phyloP scores from a whole-genome alignment of 2,113 vertebrate species.

The Montifringilla adamsi region DNA sequence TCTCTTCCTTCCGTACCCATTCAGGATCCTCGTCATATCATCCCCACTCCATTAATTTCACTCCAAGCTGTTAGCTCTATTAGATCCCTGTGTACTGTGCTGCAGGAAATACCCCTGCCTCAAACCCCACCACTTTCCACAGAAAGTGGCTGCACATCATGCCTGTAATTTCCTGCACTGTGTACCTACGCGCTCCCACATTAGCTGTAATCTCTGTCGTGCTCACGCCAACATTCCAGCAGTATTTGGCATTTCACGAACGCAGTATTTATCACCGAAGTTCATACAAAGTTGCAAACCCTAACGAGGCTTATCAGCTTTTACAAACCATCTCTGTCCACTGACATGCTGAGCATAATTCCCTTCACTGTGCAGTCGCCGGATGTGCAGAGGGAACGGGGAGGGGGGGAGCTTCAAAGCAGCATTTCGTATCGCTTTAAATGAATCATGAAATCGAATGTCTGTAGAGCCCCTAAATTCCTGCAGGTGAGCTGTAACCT shows the following conservation, averaged over 20 bases:
- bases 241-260: constrained; percentile 50
- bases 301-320: constrained; percentile 49
- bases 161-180: constrained; percentile 42
- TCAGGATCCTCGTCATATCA: background rate
- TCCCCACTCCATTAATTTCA: constrained; percentile 64
- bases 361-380: background rate
- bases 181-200: constrained; percentile 30
- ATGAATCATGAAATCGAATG: constrained; percentile 37
- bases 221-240: constrained; percentile 15
- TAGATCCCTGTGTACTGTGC: background rate
- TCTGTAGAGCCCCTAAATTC: background rate
- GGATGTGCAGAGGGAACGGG: background rate
- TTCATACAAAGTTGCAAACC: constrained; percentile 54
- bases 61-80: constrained; percentile 33
- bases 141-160: background rate
- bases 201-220: constrained; percentile 45
- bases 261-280: constrained; percentile 55
- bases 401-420: background rate
- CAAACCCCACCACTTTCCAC: constrained; percentile 3
- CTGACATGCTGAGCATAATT: background rate
- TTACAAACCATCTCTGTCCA: constrained; percentile 23
- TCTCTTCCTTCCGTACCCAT: background rate
- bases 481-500: constrained; percentile 51
- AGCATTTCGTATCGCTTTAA: background rate
- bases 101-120: constrained; percentile 36